These are phyloP conservation scores for Phyllostomus discolor DNA, from an alignment of 2,113 vertebrate genomes.

Conservation along the genomic window DNA sequence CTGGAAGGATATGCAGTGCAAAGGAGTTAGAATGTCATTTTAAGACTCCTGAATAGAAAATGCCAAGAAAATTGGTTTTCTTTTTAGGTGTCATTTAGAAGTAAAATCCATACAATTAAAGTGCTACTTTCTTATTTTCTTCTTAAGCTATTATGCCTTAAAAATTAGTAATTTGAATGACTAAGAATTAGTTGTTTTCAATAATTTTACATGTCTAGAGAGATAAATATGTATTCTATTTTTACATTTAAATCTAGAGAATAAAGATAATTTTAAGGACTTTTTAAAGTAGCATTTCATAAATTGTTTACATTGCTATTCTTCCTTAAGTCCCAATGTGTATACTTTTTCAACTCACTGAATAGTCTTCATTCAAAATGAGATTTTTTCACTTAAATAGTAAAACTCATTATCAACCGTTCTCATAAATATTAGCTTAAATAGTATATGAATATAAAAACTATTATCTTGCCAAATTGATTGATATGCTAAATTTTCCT, in stretches of 20 bases:
- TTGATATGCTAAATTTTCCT: background rate
- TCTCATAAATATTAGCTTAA: slow-evolving; percentile 7
- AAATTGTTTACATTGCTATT: background rate
- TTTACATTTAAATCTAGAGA: slow-evolving; percentile 43
- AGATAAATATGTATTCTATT: slow-evolving; percentile 5
- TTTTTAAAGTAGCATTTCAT: background rate
- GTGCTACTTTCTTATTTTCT: background rate
- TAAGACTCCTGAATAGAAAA: background rate
- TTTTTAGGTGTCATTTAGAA: background rate
- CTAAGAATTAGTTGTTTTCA: slow-evolving; percentile 37
- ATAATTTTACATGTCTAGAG: background rate
- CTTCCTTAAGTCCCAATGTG: background rate
- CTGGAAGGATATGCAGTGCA: background rate
- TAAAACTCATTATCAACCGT: background rate
- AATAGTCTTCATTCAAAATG: background rate
- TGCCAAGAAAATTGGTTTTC: background rate
- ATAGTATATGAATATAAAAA: background rate
- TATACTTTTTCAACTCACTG: slow-evolving; percentile 16
- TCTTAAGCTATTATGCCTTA: slow-evolving; percentile 13
- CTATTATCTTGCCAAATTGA: background rate
- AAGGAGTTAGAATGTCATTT: background rate
- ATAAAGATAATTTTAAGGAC: slow-evolving; percentile 37
- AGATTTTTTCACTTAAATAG: slow-evolving; percentile 33
- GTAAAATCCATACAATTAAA: background rate
- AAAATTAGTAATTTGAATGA: slow-evolving; percentile 24